Base-by-base conservation (phyloP, 1,140 invertebrate species). In the Dreissena rostriformis region DNA sequence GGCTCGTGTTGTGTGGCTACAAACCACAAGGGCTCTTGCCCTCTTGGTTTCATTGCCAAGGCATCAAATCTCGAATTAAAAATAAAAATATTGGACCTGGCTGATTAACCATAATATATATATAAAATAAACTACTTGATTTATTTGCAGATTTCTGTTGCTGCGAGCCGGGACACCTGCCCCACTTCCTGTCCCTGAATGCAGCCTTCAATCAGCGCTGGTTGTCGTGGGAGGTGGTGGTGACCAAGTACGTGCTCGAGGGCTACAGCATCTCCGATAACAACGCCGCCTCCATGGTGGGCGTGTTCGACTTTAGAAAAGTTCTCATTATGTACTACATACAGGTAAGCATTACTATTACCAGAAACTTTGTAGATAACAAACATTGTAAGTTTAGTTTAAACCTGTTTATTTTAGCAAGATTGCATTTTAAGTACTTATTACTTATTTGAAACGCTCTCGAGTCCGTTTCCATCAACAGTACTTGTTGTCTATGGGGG, bases 261-360 rank as follows among this genome's bases (percentile, higher is more conserved):
- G 98, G 99, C 0, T 99, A 99, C 94, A 98, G 97, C 85, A 99
- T 99, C 89, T 97, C 97, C 0, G 98, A 99, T 93, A 99, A 99
- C 94, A 97, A 97, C 87, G 98, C 98, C 51, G 96, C 97, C 8
- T 98, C 98, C 67, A 99, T 99, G 96, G 95, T 99, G 57, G 98
- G 99, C 95, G 97, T 99, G 17, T 99, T 98, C 93, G 98, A 99
- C 93, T 97, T 99, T 89, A 94, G 99, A 66, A 98, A 99, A 94
- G 97, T 99, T 87, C 95, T 99, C 55, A 97, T 99, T 86, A 98
- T 98, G 0, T 99, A 99, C 93, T 99, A 99, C 92, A 97, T 99
- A 7, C 99, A 99, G 95, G 97, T 97, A 88, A 88, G 81, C 79
- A 15, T 72, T 10, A 51, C 19, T 79, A 52, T 68, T 22, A 19